Evolutionary conservation across 2,113 vertebrate genomes (phyloP), one percentile per base, ranked within the genome.

Genomic region (Setophaga kirtlandii): DNA sequence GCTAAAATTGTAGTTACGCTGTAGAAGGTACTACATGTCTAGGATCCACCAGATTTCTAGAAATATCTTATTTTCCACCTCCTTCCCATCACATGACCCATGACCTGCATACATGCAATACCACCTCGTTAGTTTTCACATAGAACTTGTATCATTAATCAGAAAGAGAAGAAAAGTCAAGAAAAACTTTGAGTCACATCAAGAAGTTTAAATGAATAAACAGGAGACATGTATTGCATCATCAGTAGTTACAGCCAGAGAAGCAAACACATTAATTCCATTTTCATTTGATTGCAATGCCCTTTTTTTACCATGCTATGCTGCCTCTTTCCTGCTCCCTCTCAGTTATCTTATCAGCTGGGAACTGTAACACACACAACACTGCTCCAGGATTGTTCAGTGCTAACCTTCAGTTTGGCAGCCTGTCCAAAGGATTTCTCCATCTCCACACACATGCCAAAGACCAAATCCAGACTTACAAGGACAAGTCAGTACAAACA

Each of bases 351-450:
- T 96, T 88, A 92, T 94, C 93, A 89, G 46, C 76, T 39, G 20
- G 60, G 53, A 39, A 14, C 11, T 84, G 68, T 63, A 90, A 33
- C 2, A 71, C 24, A 87, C 6, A 35, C 25, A 83, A 39, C 41
- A 16, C 46, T 63, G 59, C 31, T 83, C 86, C 50, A 42, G 35
- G 64, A 70, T 19, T 65, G 70, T 25, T 93, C 35, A 73, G 85
- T 83, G 71, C 85, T 80, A 95, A 90, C 80, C 86, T 93, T 88
- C 83, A n/a, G 11, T 67, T 67, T 93, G 86, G 83, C 91, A 92
- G 93, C 69, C 47, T 84, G 50, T 90, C 94, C 73, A 90, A 41
- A 55, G 3, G 24, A 92, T 93, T 87, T 74, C 86, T 92, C 68
- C 41, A 63, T 80, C 86, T 93, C 74, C 21, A 47, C 11, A 47